Evolutionary conservation across 2,797 vertebrate genomes (phyloP), one percentile per base, ranked within the genome.

Genomic region (Ammospiza maritima): DNA sequence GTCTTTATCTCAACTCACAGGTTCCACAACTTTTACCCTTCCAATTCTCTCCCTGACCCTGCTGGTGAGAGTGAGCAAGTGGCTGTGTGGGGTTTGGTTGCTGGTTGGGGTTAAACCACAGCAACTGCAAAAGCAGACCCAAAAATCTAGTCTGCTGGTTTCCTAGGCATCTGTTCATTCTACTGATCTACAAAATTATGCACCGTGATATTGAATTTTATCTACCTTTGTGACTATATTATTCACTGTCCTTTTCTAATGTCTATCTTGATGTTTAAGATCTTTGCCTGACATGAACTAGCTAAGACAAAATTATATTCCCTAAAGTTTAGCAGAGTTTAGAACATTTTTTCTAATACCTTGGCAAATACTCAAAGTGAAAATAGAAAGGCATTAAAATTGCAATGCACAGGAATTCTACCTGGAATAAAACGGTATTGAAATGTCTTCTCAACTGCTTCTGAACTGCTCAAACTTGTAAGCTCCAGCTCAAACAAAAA

Each of bases 21-120:
- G 5, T 32, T 58, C 32, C 58, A 44, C 11, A n/a, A 22, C 15
- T 58, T 53, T 47, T 34, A 53, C 15, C 8, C 29, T 40, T 64
- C 45, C 13, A 25, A 0, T 53, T 65, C 4, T 27, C 21, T 58
- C 25, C 15, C 38, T 26, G 45, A 23, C 32, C 15, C 21, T 58
- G 17, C n/a, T 71, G 29, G 25, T 16, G 18, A 15, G 12, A 51
- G 29, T n/a, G 44, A 40, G 7, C 1, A 0, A 45, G 44, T 0
- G 1, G n/a, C 14, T 45, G 8, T 7, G 29, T 19, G 12, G 17
- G 21, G 21, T 25, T 58, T 64, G 29, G 21, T 11, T 65, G 15
- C 17, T 71, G 38, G 7, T 21, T 77, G 51, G 25, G 5, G 9
- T 47, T 77, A 58, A 64, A 76, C 14, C 15, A 30, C 38, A 81